Conservation (phyloP, 2,797 vertebrate genomes). For the Hapalemur alaotrensis region DNA sequence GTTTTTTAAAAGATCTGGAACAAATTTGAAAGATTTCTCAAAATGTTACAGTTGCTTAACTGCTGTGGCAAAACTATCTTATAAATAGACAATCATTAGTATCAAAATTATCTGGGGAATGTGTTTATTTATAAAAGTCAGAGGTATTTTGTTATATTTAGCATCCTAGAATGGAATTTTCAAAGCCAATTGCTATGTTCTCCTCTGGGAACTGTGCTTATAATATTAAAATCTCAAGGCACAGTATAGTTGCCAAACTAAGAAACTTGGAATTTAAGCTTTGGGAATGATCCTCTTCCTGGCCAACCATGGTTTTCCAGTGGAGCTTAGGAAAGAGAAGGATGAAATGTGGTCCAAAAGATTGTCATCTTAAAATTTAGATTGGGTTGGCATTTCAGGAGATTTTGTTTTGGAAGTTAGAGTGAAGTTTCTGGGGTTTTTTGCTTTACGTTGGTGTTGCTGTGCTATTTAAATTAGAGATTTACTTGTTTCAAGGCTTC, state of each 20-base stretch:
- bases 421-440: constrained; percentile 11
- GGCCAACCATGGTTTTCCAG: not conserved
- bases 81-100: constrained; percentile 41
- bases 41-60: constrained; percentile 51
- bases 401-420: constrained; percentile 36
- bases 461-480: constrained; percentile 35
- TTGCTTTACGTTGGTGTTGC: not conserved
- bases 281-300: constrained; percentile 10
- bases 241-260: constrained; percentile 55
- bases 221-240: constrained; percentile 61
- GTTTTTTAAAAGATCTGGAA: constrained; percentile 39
- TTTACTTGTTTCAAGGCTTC: not conserved
- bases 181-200: constrained; percentile 64
- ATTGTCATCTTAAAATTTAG: not conserved
- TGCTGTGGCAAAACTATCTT: constrained; percentile 10
- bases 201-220: constrained; percentile 64
- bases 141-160: constrained; percentile 74
- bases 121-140: constrained; percentile 66
- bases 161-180: constrained; percentile 68
- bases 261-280: constrained; percentile 52
- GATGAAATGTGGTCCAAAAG: not conserved
- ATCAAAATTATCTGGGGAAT: constrained; percentile 69
- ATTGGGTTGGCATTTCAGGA: constrained; percentile 16
- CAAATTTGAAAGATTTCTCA: constrained; percentile 43
- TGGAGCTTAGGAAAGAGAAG: constrained; percentile 22